Conservation (phyloP, 2,113 vertebrate species). For the Oreocharis arfaki region DNA sequence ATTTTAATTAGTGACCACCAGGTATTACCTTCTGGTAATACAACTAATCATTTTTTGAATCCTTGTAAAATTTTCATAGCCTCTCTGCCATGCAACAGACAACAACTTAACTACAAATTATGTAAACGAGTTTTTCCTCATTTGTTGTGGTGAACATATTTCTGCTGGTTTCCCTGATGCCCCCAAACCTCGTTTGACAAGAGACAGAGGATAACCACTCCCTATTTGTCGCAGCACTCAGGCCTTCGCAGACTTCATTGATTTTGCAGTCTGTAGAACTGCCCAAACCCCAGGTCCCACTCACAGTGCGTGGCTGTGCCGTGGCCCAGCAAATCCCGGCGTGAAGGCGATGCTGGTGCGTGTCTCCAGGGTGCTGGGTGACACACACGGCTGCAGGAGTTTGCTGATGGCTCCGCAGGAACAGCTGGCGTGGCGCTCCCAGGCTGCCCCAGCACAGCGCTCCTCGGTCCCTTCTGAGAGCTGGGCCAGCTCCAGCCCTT, state of each 20-base stretch:
- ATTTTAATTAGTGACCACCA: not conserved
- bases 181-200: not conserved
- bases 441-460: not conserved
- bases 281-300: not conserved
- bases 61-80: not conserved
- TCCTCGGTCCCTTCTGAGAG: accelerated
- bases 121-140: not conserved
- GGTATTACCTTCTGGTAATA: not conserved
- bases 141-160: not conserved
- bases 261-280: not conserved
- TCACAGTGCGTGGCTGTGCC: accelerated
- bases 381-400: not conserved
- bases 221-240: not conserved
- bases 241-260: not conserved
- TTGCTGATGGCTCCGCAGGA: not conserved
- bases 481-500: accelerated
- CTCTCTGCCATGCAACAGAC: not conserved
- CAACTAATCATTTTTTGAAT: not conserved
- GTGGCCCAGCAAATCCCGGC: accelerated
- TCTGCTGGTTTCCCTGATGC: not conserved
- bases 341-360: not conserved
- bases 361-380: not conserved
- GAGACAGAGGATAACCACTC: not conserved
- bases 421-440: not conserved
- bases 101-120: not conserved